Evolutionary conservation across 1,140 invertebrate genomes (phyloP).

Genomic region (Scaptodrosophila lebanonensis): DNA sequence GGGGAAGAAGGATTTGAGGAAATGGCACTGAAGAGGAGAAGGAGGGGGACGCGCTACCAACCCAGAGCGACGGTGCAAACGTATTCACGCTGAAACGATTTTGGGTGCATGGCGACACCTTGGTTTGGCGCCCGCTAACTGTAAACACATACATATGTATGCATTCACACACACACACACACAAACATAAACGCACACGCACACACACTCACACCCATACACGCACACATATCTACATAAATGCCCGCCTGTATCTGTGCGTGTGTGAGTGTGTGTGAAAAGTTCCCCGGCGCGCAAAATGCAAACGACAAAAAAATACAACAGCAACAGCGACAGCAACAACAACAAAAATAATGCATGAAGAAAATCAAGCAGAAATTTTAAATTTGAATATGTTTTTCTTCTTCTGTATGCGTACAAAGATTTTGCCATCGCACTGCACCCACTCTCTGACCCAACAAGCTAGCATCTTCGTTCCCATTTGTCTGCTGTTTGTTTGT

Average conservation of each 20-base stretch:
- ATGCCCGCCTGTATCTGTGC: not conserved
- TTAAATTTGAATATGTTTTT: constrained; percentile 74
- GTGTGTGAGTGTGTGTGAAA: constrained; percentile 64
- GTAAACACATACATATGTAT: constrained; percentile 68
- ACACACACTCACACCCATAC: not conserved
- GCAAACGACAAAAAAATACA: constrained; percentile 60
- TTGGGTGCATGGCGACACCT: constrained; percentile 70
- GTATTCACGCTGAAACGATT: constrained; percentile 73
- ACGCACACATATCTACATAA: not conserved
- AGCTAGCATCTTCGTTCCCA: constrained; percentile 31
- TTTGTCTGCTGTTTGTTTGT: constrained; percentile 55
- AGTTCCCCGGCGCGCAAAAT: constrained; percentile 68
- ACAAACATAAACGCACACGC: not conserved
- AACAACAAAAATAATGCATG: constrained; percentile 14
- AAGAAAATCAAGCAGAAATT: constrained; percentile 61
- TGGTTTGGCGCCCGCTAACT: constrained; percentile 73
- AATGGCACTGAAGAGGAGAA: constrained; percentile 6
- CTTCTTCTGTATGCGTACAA: constrained; percentile 20
- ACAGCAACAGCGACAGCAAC: constrained; percentile 10
- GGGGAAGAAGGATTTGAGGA: not conserved
- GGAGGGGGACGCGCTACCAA: too few species aligned
- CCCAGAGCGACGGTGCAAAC: constrained; percentile 47
- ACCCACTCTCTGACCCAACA: constrained; percentile 10
- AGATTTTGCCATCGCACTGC: constrained; percentile 16
- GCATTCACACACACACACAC: constrained; percentile 4